Evolutionary conservation across 2,888 invertebrate species (phyloP).

Genomic region (Polylopha cassiicola): DNA sequence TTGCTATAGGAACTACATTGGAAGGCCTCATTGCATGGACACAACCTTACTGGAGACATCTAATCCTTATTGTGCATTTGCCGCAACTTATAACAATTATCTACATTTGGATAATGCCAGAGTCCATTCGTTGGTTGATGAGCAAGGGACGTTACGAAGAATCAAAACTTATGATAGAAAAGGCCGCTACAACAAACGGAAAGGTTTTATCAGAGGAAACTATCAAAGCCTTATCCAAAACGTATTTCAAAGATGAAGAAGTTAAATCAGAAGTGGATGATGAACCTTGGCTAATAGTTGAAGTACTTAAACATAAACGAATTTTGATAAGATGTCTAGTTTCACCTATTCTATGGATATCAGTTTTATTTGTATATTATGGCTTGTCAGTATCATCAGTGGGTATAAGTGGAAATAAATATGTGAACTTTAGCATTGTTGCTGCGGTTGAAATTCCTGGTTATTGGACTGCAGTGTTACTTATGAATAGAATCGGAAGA

Average conservation of each 20-base stretch:
- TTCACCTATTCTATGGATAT: slow-evolving; percentile 69
- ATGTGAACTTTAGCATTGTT: slow-evolving; percentile 75
- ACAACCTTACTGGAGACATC: slow-evolving; percentile 77
- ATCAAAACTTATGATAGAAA: slow-evolving; percentile 71
- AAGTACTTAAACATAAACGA: slow-evolving; percentile 4
- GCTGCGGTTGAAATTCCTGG: slow-evolving; percentile 79
- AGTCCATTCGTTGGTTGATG: slow-evolving; percentile 82
- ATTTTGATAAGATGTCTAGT: slow-evolving; percentile 2
- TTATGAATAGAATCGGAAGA: slow-evolving; percentile 73
- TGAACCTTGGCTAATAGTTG: not conserved
- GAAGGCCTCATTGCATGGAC: slow-evolving; percentile 79
- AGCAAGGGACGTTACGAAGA: slow-evolving; percentile 78
- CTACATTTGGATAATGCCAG: slow-evolving; percentile 79
- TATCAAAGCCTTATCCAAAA: slow-evolving; percentile 25
- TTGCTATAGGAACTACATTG: slow-evolving; percentile 79
- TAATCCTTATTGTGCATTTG: slow-evolving; percentile 76
- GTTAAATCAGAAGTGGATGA: not conserved
- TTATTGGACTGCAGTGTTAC: slow-evolving; percentile 67
- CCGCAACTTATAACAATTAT: slow-evolving; percentile 77
- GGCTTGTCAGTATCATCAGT: slow-evolving; percentile 77
- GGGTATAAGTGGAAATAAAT: slow-evolving; percentile 73
- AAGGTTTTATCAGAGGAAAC: slow-evolving; percentile 48
- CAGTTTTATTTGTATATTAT: slow-evolving; percentile 77
- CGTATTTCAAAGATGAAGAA: not conserved
- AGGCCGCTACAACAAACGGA: slow-evolving; percentile 74